These are phyloP conservation scores for Heliconius hewitsoni DNA, from an alignment of 1,140 invertebrate genomes.

Conservation along the genomic window DNA sequence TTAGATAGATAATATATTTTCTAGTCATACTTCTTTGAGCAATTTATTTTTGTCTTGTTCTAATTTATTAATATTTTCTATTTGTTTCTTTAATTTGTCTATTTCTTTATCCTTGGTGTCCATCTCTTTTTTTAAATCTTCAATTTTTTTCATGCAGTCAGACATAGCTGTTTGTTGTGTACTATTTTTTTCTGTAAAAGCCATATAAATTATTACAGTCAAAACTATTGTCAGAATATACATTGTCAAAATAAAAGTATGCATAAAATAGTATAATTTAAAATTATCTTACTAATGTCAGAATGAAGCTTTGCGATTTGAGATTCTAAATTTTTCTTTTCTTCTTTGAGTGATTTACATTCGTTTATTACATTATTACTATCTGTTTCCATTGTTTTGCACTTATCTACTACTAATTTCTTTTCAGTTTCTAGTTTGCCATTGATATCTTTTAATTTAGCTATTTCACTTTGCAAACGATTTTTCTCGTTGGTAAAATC, in stretches of 20 bases:
- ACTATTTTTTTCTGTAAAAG: constrained; percentile 70
- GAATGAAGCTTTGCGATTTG: constrained; percentile 81
- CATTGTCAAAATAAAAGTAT: background rate
- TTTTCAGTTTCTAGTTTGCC: constrained; percentile 76
- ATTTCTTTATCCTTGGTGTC: constrained; percentile 83
- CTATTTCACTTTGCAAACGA: constrained; percentile 80
- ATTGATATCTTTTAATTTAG: constrained; percentile 75
- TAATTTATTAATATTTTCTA: constrained; percentile 74
- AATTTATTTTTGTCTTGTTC: constrained; percentile 81
- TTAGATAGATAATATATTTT: constrained; percentile 14
- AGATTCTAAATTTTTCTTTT: constrained; percentile 83
- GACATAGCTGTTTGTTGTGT: constrained; percentile 80
- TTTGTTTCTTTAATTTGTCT: constrained; percentile 82
- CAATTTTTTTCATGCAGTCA: constrained; percentile 80
- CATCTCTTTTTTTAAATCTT: constrained; percentile 81
- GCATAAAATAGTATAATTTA: background rate
- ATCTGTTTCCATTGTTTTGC: constrained; percentile 75
- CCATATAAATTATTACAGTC: background rate
- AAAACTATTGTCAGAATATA: background rate
- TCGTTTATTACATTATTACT: constrained; percentile 54
- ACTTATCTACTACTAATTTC: constrained; percentile 76
- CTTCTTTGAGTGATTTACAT: constrained; percentile 76
- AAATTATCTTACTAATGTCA: constrained; percentile 76
- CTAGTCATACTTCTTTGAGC: constrained; percentile 72
- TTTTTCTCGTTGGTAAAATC: constrained; percentile 80